These are phyloP conservation scores for Anagrus nilaparvatae DNA, from an alignment of 1,140 invertebrate genomes.

Conservation along the genomic window DNA sequence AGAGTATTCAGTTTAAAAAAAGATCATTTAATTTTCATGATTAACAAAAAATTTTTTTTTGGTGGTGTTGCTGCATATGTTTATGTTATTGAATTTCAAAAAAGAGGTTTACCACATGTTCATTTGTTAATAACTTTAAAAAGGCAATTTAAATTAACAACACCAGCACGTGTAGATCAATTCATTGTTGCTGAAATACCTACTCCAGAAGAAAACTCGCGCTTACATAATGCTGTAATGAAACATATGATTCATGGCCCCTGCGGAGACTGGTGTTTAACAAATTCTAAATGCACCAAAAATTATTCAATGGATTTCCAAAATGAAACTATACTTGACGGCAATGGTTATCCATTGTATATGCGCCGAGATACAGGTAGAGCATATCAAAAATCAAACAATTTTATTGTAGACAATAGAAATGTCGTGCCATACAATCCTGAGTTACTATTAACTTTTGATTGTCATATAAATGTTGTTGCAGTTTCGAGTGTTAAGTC, in stretches of 20 bases:
- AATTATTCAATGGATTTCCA: conserved; percentile 18
- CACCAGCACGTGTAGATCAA: too few species aligned
- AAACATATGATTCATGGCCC: conserved; percentile 26
- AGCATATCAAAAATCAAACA: not conserved
- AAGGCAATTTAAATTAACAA: too few species aligned
- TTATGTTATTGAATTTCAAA: conserved; percentile 9
- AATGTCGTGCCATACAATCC: not conserved
- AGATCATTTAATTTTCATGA: not conserved
- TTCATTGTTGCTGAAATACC: too few species aligned
- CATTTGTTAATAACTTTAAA: conserved; percentile 15
- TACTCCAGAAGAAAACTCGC: too few species aligned
- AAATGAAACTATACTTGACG: conserved; percentile 23
- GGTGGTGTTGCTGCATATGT: conserved; percentile 28
- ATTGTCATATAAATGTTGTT: conserved; percentile 3
- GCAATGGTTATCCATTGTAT: conserved; percentile 39
- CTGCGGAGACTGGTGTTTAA: conserved; percentile 22
- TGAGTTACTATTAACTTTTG: not conserved
- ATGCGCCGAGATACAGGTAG: conserved; percentile 25
- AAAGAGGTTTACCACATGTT: conserved; percentile 5
- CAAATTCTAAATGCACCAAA: conserved; percentile 17
- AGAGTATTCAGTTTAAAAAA: conserved; percentile 14
- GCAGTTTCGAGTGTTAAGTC: too few species aligned
- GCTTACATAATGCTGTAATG: conserved; percentile 14
- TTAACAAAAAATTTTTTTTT: conserved; percentile 13
- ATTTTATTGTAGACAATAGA: not conserved